Evolutionary conservation across 2,888 invertebrate genomes (phyloP).

Genomic region (Pharmacophagus antenor): DNA sequence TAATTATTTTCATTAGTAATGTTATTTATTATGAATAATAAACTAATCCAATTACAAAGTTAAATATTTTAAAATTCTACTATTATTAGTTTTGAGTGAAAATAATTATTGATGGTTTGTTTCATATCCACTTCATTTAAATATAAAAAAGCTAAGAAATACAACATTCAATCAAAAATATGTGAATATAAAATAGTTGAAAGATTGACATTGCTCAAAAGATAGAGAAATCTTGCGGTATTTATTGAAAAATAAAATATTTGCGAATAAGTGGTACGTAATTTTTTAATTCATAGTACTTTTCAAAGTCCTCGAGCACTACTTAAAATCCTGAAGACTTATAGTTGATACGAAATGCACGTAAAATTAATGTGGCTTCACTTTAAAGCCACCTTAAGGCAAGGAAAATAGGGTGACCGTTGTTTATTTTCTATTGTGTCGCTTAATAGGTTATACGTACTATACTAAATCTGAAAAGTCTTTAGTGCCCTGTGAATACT

Average conservation of each 20-base stretch:
- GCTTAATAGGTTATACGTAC: background rate
- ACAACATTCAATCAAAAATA: too few relatives aligned
- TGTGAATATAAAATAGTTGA: too few relatives aligned
- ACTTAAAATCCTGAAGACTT: constrained; percentile 26
- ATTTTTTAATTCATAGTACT: background rate
- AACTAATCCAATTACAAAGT: too few relatives aligned
- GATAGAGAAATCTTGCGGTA: background rate
- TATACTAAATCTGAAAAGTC: background rate
- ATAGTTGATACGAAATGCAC: constrained; percentile 17
- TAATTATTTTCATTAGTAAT: too few relatives aligned
- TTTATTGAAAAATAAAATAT: background rate
- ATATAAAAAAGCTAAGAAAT: too few relatives aligned
- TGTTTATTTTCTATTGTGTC: constrained; percentile 5
- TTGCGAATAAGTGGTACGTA: background rate
- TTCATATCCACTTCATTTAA: too few relatives aligned
- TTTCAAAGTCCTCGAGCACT: background rate
- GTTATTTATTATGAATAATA: too few relatives aligned
- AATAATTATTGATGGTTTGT: too few relatives aligned
- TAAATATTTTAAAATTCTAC: too few relatives aligned
- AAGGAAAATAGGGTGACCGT: constrained; percentile 11
- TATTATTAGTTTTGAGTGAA: too few relatives aligned
- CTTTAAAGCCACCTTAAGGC: constrained; percentile 23
- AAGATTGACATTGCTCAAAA: too few relatives aligned
- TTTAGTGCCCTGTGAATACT: background rate
- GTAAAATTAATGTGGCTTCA: constrained; percentile 24